Evolutionary conservation across 2,113 vertebrate genomes (phyloP).

Genomic region (Nestor notabilis): DNA sequence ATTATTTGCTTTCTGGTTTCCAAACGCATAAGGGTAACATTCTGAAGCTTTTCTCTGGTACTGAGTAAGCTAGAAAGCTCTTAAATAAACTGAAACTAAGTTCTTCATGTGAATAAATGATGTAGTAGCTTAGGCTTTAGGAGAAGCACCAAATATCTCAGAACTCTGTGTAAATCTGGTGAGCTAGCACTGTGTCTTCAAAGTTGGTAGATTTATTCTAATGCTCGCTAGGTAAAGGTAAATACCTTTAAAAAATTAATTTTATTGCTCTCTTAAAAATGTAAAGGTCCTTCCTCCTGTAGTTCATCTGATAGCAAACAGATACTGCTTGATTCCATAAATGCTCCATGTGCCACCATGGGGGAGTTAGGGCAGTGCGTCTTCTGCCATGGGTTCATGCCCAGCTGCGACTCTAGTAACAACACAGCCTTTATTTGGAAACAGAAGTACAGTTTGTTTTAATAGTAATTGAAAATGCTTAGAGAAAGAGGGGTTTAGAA

Average conservation of each 20-base stretch:
- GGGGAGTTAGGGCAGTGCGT: neutral
- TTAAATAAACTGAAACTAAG: conserved; percentile 47
- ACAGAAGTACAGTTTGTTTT: neutral
- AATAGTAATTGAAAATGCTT: neutral
- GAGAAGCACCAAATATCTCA: neutral
- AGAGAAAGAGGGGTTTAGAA: neutral
- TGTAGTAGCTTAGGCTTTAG: conserved; percentile 23
- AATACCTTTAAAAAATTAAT: neutral
- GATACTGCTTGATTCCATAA: neutral
- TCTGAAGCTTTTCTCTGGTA: conserved; percentile 13
- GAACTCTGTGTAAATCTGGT: neutral
- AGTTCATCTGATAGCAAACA: neutral
- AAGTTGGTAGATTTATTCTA: neutral
- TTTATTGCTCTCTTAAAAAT: neutral
- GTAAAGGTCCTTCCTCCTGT: neutral
- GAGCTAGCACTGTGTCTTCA: neutral
- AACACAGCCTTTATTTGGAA: neutral
- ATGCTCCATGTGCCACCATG: neutral
- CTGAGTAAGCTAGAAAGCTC: conserved; percentile 30
- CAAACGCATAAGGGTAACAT: neutral
- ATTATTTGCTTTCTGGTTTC: conserved; percentile 51
- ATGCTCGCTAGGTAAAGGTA: neutral
- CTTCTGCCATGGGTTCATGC: neutral
- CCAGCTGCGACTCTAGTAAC: accelerated
- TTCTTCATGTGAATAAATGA: conserved; percentile 30